Evolutionary conservation across 2,888 invertebrate species (phyloP).

Genomic region (Drosophila subsilvestris): DNA sequence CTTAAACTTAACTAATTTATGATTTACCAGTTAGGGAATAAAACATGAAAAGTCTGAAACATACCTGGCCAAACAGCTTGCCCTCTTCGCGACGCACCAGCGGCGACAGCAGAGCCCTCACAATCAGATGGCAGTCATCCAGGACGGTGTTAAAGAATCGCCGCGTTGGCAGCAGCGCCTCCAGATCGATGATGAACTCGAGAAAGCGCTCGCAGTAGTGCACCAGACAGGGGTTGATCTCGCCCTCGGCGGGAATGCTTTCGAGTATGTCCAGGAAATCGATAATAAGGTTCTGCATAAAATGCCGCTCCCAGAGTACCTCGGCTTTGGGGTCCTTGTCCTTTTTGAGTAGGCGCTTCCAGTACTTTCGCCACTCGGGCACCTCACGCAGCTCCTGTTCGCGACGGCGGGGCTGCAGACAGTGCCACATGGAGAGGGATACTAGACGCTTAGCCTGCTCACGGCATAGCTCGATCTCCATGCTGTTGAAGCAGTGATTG

Average conservation of each 20-base stretch:
- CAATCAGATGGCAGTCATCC: constrained; percentile 97
- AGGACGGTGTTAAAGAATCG: constrained; percentile 98
- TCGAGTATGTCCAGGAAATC: constrained; percentile 94
- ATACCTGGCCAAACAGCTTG: constrained; percentile 95
- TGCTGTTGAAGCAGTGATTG: constrained; percentile 98
- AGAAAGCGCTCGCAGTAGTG: constrained; percentile 97
- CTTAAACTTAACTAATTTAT: constrained; percentile 64
- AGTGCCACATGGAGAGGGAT: constrained; percentile 96
- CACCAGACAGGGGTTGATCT: constrained; percentile 86
- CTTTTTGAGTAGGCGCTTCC: constrained; percentile 94
- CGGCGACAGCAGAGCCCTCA: constrained; percentile 92
- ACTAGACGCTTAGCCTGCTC: constrained; percentile 96
- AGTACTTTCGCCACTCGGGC: constrained; percentile 96
- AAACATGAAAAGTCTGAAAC: constrained; percentile 81
- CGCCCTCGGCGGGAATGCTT: constrained; percentile 88
- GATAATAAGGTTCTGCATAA: constrained; percentile 90
- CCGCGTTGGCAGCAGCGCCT: constrained; percentile 96
- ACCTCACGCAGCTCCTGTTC: constrained; percentile 93
- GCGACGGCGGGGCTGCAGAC: constrained; percentile 93
- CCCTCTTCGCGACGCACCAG: constrained; percentile 91
- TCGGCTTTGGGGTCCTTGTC: constrained; percentile 88
- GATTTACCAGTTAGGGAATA: constrained; percentile 32
- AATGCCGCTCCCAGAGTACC: constrained; percentile 92
- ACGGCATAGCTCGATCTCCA: constrained; percentile 97
- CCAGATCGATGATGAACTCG: constrained; percentile 97